Percentiles rank a stretch among this genome's conserved stretches.
Conservation (phyloP, 2,888 invertebrate genomes). For the Rhorus exstirpatorius region DNA sequence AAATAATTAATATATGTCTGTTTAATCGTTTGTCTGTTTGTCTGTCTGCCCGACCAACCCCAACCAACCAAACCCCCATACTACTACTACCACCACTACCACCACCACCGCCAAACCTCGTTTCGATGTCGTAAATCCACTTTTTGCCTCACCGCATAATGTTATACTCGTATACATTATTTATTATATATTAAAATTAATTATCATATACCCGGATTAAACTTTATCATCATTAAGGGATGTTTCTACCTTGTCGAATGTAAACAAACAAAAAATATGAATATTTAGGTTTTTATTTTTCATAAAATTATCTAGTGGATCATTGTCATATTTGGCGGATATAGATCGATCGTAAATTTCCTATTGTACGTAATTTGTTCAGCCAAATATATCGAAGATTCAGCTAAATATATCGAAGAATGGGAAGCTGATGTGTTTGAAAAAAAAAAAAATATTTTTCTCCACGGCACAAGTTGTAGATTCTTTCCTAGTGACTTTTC, state of each 20-base stretch:
- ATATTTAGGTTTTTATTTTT: too few species aligned
- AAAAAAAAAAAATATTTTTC: neutral
- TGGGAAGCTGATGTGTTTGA: too few species aligned
- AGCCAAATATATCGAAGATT: too few species aligned
- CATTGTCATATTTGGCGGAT: too few species aligned
- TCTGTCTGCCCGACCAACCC: conserved; percentile 71
- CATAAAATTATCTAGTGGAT: too few species aligned
- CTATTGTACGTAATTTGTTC: too few species aligned
- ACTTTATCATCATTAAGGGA: conserved; percentile 12
- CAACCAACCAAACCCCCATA: conserved; percentile 51
- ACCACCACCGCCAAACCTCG: conserved; percentile 61
- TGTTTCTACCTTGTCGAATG: neutral
- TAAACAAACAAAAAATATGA: too few species aligned
- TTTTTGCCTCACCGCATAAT: conserved; percentile 63
- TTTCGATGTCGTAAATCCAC: conserved; percentile 68
- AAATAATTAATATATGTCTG: conserved; percentile 73
- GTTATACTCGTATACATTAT: conserved; percentile 31
- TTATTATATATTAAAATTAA: conserved; percentile 18
- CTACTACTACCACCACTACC: too few species aligned
- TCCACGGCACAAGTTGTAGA: too few species aligned
- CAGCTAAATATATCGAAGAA: too few species aligned
- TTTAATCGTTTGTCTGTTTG: conserved; percentile 72
- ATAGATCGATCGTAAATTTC: too few species aligned
- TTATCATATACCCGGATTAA: neutral
- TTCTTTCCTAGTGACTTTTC: neutral